Conservation (phyloP, 2,888 invertebrate genomes). For the Drosophila ochracea region DNA sequence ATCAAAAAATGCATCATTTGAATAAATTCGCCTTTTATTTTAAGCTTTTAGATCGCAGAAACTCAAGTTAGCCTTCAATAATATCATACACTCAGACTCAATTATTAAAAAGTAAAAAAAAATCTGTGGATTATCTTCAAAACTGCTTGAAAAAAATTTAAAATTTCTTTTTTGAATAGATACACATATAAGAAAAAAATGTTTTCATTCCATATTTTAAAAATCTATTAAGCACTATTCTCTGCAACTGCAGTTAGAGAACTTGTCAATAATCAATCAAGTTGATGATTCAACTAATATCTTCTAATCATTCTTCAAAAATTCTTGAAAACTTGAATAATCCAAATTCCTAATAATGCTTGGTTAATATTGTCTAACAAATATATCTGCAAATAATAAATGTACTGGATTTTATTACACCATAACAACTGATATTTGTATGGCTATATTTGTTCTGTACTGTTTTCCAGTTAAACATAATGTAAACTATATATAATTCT, state of each 20-base stretch:
- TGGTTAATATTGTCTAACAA: not conserved
- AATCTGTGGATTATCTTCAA: accelerated
- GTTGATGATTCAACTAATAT: not conserved
- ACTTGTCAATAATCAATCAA: not conserved
- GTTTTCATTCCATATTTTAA: not conserved
- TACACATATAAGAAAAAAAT: not conserved
- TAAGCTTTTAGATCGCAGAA: not conserved
- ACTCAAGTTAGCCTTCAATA: not conserved
- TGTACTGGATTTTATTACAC: not conserved
- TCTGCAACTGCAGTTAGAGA: too few species aligned
- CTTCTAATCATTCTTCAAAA: not conserved
- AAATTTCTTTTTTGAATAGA: not conserved
- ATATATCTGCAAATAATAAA: not conserved
- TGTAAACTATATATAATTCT: conserved; percentile 35
- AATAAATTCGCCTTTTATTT: not conserved
- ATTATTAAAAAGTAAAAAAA: not conserved
- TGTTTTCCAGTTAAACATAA: not conserved
- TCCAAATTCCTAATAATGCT: not conserved
- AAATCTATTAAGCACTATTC: not conserved
- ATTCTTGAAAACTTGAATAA: not conserved
- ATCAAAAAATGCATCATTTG: not conserved
- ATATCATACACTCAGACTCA: not conserved
- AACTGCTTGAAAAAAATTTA: accelerated
- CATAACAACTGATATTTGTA: not conserved
- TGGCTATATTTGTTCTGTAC: conserved; percentile 1